Conservation (phyloP, 2,888 invertebrate species). For the Oscheius sp. region DNA sequence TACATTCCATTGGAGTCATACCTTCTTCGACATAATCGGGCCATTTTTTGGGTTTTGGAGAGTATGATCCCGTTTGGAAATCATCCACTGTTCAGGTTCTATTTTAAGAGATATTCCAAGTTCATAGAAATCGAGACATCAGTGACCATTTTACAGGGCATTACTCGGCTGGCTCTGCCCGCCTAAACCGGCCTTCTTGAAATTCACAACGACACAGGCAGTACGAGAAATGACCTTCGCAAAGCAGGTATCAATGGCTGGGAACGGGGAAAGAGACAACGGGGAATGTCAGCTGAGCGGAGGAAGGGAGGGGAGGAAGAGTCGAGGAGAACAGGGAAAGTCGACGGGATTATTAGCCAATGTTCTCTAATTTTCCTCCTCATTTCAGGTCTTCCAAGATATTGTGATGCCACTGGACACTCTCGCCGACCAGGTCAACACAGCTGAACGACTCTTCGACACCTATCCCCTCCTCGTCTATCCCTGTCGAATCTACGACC, state of each 20-base stretch:
- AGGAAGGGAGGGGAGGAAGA: too few species aligned
- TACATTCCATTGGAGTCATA: slow-evolving; percentile 79
- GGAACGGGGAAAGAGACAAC: not conserved
- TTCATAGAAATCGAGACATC: not conserved
- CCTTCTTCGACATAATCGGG: slow-evolving; percentile 79
- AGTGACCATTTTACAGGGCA: slow-evolving; percentile 36
- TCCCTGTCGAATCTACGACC: slow-evolving; percentile 81
- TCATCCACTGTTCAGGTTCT: slow-evolving; percentile 77
- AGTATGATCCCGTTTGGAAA: slow-evolving; percentile 83
- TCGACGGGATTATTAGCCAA: not conserved
- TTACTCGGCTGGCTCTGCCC: slow-evolving; percentile 81
- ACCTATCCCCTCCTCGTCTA: slow-evolving; percentile 81
- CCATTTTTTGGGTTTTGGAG: slow-evolving; percentile 83
- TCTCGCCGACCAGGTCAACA: slow-evolving; percentile 78
- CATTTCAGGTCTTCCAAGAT: slow-evolving; percentile 79
- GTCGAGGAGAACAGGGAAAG: not conserved
- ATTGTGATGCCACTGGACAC: slow-evolving; percentile 81
- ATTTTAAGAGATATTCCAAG: not conserved
- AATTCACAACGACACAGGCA: slow-evolving; percentile 81
- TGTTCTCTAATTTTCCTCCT: slow-evolving; percentile 1
- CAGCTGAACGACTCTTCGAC: slow-evolving; percentile 77
- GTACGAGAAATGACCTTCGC: slow-evolving; percentile 81
- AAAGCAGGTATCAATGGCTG: slow-evolving; percentile 75
- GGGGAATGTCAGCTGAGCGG: too few species aligned
- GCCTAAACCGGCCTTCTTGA: slow-evolving; percentile 82